Evolutionary conservation across 2,888 invertebrate genomes (phyloP).

Genomic region (Muschampia plurimacula): DNA sequence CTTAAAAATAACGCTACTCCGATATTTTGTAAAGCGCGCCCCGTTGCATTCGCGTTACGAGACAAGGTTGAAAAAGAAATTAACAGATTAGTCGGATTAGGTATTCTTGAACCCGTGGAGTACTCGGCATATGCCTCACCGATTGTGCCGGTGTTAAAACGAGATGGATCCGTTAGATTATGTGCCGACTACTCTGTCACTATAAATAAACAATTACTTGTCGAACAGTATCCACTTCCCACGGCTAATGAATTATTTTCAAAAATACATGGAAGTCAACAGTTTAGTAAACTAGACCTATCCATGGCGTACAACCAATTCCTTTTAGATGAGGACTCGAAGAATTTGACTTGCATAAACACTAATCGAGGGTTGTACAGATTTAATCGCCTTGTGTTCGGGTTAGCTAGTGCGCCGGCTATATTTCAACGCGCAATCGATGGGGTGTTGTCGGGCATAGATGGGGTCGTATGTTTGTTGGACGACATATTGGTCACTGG

Average conservation of each 20-base stretch:
- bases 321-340: constrained; percentile 39
- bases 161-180: constrained; percentile 42
- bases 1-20: constrained; percentile 42
- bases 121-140: constrained; percentile 44
- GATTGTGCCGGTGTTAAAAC: constrained; percentile 44
- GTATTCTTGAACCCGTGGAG: constrained; percentile 41
- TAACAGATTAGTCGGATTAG: constrained; percentile 39
- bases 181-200: constrained; percentile 45
- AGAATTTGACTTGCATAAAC: constrained; percentile 39
- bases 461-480: constrained; percentile 41
- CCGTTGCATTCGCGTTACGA: constrained; percentile 42
- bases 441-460: constrained; percentile 40
- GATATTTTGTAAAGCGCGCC: constrained; percentile 42
- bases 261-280: constrained; percentile 43
- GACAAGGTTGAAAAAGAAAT: constrained; percentile 43
- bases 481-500: constrained; percentile 43
- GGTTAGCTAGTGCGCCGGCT: constrained; percentile 43
- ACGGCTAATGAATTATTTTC: constrained; percentile 44
- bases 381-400: constrained; percentile 43
- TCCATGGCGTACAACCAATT: constrained; percentile 44
- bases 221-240: constrained; percentile 48
- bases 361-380: constrained; percentile 39
- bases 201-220: constrained; percentile 45
- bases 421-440: constrained; percentile 47
- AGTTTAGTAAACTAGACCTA: constrained; percentile 43